Base-by-base conservation (phyloP, 2,113 vertebrate species). In the Gulo gulo region DNA sequence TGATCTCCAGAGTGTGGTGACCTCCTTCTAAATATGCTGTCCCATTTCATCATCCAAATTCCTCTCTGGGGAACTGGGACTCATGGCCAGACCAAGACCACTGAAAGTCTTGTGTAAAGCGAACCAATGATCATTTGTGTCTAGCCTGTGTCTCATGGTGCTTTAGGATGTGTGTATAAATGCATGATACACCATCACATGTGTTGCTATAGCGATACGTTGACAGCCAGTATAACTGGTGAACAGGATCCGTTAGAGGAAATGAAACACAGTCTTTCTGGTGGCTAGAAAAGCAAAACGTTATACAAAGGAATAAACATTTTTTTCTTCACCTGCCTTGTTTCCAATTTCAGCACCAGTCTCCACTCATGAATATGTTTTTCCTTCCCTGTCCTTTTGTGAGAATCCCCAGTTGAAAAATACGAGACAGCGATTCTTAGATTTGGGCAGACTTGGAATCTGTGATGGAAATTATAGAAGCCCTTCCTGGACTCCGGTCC, bases 151-250 rank as follows among this genome's bases (percentile, higher is more conserved):
- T 93, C 93, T 80, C 91, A 9, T 61, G 55, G 67, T 86, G 74
- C 89, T 95, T 29, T 21, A 81, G 63, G 20, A 65, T n/a, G 76
- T 85, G 83, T 97, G 97, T 94, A 94, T 47, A 97, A 83, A 94
- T 95, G 90, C 96, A 95, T 16, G 74, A 95, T 90, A 94, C 1
- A 69, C 94, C 97, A 92, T 82, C 95, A 91, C 94, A 67, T 96
- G 87, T 69, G 87, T 87, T 92, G 95, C 95, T 78, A 20, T 7
- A 55, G 50, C 13, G 10, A 24, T 21, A 18, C 47, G 80, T 23
- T 14, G 23, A 65, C 81, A 36, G 87, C 52, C 74, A 24, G 18
- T 21, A 4, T 61, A 78, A 29, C 59, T 76, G 78, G 83, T 55
- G 57, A 90, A 78, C 23, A 11, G 57, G 73, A 29, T 80, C 8